Evolutionary conservation across 2,797 vertebrate genomes (phyloP), one percentile per base, ranked within the genome.

Genomic region (Sternotherus odoratus): DNA sequence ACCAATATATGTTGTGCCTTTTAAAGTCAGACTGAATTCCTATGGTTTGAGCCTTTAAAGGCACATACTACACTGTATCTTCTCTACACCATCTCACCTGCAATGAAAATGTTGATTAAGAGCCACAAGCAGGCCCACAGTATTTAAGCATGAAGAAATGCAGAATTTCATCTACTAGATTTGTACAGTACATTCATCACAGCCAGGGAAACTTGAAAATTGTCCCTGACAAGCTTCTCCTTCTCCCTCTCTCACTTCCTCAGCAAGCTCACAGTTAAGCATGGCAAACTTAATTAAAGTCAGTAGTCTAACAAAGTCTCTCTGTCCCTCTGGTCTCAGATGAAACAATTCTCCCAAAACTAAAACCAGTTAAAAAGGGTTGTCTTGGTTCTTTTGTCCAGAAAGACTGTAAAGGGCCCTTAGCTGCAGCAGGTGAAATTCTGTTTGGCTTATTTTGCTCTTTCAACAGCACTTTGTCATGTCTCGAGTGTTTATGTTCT

Each of bases 371-470:
- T 53, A 48, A 1, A 69, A 93, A 77, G 88, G 4, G 2, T 43
- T 88, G 82, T 82, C 93, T 94, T 79, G 89, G 95, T 92, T 92
- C 94, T 92, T 23, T 4, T 36, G 13, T n/a, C 91, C 86, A 63
- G 89, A 74, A 66, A 10, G 69, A 51, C 23, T 77, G 19, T 30
- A 28, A 54, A 88, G 78, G 75, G 86, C 94, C 93, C 91, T 90
- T 77, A 46, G 92, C 91, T 91, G 36, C 1, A 75, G 90, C n/a
- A 90, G 91, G 69, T 79, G 89, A 87, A 82, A 49, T 69, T 56
- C 82, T 74, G 66, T 88, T 91, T 79, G 91, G 28, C 21, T 93
- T 36, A 2, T 63, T 92, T 66, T 46, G 30, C 80, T 39, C 49
- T 57, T 75, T 3, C 77, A 53, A 1, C 84, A 43, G 66, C 0